Base-by-base conservation (phyloP, 2,113 vertebrate genomes). In the Ciconia maguari region DNA sequence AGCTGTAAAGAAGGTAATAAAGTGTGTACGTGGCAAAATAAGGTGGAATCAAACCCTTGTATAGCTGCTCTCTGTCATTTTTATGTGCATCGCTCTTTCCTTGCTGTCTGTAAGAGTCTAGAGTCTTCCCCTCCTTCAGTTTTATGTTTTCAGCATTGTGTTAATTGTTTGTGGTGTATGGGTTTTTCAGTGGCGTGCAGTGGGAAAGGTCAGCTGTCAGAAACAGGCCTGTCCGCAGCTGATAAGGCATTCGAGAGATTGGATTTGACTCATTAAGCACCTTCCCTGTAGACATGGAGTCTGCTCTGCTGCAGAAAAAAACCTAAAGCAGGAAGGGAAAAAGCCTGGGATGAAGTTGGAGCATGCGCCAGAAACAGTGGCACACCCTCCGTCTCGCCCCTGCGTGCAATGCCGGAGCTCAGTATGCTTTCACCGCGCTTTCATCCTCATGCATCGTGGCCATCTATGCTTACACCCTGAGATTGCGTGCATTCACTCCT, bases 171-270 rank as follows among this genome's bases (percentile, higher is more conserved):
- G 48, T 87, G 61, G 74, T 93, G 66, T 62, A 71, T 74, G 91
- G 89, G 82, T 95, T 96, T 96, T 96, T 96, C 83, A 75, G 75
- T 70, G 1, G 62, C 3, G 1, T 62, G 94, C 52, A 41, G 91
- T 93, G 75, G 86, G 95, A 98, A 98, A 98, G 98, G 97, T 98
- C 97, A 98, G 93, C 93, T 97, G 95, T 96, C 96, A 93, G 89
- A 88, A 96, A 96, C 94, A 84, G 65, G 90, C 74, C 97, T 98
- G 97, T 89, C 86, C 72, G 22, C 57, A 38, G 48, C 96, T 96
- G 98, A 98, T 98, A 98, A 98, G 96, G 89, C 93, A 52, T 97
- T 96, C 1, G 13, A 93, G 92, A 98, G 96, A 97, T 75, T 96
- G 97, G 85, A 94, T 64, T 96, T 79, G 80, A 96, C 92, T 97